These are phyloP conservation scores for Planococcus citri DNA, from an alignment of 1,140 invertebrate genomes.

Conservation along the genomic window DNA sequence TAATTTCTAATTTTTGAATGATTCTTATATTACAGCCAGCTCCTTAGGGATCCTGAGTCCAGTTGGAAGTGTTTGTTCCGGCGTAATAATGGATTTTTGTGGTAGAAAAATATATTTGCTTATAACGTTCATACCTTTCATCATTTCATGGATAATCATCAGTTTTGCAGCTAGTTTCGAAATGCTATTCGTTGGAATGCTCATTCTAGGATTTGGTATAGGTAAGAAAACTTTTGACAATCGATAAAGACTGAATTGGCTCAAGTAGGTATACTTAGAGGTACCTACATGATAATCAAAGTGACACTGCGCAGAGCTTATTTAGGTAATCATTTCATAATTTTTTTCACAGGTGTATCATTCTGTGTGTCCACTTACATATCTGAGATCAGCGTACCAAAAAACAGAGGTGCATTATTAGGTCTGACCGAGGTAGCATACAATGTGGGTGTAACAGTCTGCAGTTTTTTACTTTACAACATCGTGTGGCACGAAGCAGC, in stretches of 20 bases:
- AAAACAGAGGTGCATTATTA: background rate
- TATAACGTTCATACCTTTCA: background rate
- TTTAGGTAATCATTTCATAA: too few relatives aligned
- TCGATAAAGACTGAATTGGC: too few relatives aligned
- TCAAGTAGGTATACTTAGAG: too few relatives aligned
- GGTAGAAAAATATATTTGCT: background rate
- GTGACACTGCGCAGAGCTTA: too few relatives aligned
- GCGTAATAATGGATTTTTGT: background rate
- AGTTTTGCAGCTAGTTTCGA: background rate
- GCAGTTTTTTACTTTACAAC: conserved; percentile 46
- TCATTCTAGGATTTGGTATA: background rate
- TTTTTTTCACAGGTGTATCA: conserved; percentile 16
- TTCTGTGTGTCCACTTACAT: conserved; percentile 15
- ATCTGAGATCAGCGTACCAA: conserved; percentile 4
- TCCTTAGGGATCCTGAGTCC: background rate
- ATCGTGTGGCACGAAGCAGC: conserved; percentile 46
- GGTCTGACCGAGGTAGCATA: background rate
- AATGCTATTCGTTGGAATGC: background rate
- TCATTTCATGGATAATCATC: background rate
- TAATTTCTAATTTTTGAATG: too few relatives aligned
- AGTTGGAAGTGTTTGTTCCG: background rate
- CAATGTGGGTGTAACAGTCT: conserved; percentile 31
- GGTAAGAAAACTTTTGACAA: background rate
- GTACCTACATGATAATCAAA: too few relatives aligned
- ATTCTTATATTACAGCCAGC: background rate